These are phyloP conservation scores for Fragum whitleyi DNA, from an alignment of 2,888 invertebrate genomes.

Conservation along the genomic window DNA sequence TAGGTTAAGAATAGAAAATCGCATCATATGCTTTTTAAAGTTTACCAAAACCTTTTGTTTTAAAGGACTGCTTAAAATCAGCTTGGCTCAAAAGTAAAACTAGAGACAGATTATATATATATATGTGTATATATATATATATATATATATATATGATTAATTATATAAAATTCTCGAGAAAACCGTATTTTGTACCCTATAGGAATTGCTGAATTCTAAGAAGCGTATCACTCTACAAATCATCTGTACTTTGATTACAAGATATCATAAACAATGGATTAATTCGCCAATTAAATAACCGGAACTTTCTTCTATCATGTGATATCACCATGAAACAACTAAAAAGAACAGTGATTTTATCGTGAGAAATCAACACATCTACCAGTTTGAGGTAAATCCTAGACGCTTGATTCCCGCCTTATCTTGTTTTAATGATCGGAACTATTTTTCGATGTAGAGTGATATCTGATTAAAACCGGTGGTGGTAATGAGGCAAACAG, in stretches of 20 bases:
- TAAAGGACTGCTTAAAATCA: too few species aligned
- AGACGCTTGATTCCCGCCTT: constrained; percentile 48
- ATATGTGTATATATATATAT: too few species aligned
- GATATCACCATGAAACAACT: constrained; percentile 11
- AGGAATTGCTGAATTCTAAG: not conserved
- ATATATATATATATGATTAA: too few species aligned
- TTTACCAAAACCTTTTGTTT: too few species aligned
- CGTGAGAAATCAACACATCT: constrained; percentile 61
- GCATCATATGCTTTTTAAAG: too few species aligned
- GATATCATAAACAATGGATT: constrained; percentile 22
- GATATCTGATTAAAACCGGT: constrained; percentile 60
- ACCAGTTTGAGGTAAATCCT: constrained; percentile 48
- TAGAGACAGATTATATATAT: too few species aligned
- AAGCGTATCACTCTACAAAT: constrained; percentile 14
- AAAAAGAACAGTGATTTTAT: constrained; percentile 28
- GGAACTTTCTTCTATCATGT: not conserved
- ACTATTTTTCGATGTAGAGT: constrained; percentile 61
- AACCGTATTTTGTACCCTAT: too few species aligned
- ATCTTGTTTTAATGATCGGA: constrained; percentile 62
- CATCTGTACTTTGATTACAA: constrained; percentile 6
- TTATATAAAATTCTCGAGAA: too few species aligned
- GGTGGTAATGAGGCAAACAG: constrained; percentile 62
- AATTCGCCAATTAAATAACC: constrained; percentile 8
- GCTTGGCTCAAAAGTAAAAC: too few species aligned
- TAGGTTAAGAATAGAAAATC: too few species aligned